Evolutionary conservation across 2,113 vertebrate species (phyloP).

Genomic region (Chitala chitala): DNA sequence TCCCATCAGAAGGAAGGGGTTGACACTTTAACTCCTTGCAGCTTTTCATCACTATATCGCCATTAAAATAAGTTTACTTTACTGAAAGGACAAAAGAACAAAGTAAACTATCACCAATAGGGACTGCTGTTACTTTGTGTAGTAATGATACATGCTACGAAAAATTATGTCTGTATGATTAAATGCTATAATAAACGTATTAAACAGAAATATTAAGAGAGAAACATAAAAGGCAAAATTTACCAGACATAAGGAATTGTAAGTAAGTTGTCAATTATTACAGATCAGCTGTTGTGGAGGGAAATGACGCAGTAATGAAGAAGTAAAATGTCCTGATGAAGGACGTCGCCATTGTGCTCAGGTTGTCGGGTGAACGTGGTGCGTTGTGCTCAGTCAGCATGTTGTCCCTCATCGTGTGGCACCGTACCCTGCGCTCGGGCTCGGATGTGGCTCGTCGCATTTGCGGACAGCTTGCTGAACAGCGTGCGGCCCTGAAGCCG

Average conservation of each 20-base stretch:
- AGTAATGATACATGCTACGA: too few relatives aligned
- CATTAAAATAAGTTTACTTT: too few relatives aligned
- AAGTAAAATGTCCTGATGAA: not conserved
- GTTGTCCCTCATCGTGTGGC: not conserved
- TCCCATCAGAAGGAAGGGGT: not conserved
- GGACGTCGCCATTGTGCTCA: not conserved
- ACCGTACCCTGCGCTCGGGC: not conserved
- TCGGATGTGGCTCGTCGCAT: not conserved
- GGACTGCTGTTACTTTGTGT: too few relatives aligned
- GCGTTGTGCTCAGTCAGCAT: not conserved
- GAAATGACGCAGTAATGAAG: not conserved
- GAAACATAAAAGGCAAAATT: not conserved
- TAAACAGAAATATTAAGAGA: not conserved
- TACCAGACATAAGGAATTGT: not conserved
- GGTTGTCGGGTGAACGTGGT: not conserved
- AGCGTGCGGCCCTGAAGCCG: constrained; percentile 55
- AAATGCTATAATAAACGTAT: too few relatives aligned
- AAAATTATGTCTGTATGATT: too few relatives aligned
- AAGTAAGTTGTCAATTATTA: not conserved
- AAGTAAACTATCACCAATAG: too few relatives aligned
- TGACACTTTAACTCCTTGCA: not conserved
- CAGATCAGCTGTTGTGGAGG: not conserved
- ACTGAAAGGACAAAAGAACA: too few relatives aligned
- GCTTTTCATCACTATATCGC: not conserved
- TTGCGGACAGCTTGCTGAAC: constrained; percentile 65